These are phyloP conservation scores for Capromys pilorides DNA, from an alignment of 2,797 vertebrate species.

Conservation along the genomic window DNA sequence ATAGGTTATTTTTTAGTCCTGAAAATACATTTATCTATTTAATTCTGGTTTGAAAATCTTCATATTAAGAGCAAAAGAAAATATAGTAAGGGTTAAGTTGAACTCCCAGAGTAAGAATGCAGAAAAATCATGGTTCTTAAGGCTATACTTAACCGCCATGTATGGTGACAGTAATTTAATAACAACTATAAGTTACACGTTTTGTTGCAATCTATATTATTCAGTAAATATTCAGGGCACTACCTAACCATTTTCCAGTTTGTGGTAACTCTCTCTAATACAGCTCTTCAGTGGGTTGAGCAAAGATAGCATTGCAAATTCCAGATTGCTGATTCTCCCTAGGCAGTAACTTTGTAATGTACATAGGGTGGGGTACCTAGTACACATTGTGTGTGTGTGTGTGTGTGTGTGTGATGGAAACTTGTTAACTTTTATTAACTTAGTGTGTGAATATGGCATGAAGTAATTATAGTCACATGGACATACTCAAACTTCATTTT, in stretches of 20 bases:
- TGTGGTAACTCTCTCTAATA: background rate
- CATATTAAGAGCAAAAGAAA: slow-evolving; percentile 15
- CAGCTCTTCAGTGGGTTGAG: background rate
- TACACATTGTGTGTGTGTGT: background rate
- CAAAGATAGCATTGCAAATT: slow-evolving; percentile 30
- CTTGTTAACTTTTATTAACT: slow-evolving; percentile 17
- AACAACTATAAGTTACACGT: background rate
- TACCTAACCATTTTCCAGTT: background rate
- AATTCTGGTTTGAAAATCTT: slow-evolving; percentile 39
- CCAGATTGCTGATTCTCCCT: background rate
- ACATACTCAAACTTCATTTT: background rate
- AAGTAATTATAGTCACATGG: background rate
- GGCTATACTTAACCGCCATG: background rate
- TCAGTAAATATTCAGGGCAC: background rate
- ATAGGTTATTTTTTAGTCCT: slow-evolving; percentile 24
- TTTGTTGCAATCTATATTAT: background rate
- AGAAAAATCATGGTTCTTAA: background rate
- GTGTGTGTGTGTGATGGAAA: background rate
- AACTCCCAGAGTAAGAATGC: background rate
- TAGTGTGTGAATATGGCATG: background rate
- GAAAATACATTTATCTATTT: slow-evolving; percentile 15
- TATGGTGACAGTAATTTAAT: background rate
- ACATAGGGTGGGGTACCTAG: background rate
- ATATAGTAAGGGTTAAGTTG: background rate
- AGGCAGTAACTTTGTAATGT: background rate